These are phyloP conservation scores for Leptodactylus fuscus DNA, from an alignment of 2,113 vertebrate genomes.

Conservation along the genomic window DNA sequence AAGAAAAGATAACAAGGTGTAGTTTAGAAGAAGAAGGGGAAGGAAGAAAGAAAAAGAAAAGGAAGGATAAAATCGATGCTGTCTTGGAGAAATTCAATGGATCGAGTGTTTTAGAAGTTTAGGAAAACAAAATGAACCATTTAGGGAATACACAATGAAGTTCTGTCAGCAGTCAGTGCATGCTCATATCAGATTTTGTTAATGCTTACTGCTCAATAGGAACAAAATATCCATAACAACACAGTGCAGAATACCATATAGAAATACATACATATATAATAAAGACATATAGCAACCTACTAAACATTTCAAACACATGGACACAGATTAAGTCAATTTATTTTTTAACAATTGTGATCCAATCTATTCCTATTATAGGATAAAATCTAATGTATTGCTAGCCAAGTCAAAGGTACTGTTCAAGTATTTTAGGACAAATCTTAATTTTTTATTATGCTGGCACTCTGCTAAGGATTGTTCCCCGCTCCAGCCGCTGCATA, in stretches of 20 bases:
- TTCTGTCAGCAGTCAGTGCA: conserved; percentile 60
- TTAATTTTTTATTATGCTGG: too few relatives aligned
- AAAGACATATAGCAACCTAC: too few relatives aligned
- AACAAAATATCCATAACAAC: neutral
- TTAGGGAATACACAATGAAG: conserved; percentile 78
- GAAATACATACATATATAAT: too few relatives aligned
- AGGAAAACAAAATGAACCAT: conserved; percentile 82
- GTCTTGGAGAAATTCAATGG: conserved; percentile 82
- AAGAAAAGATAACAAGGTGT: conserved; percentile 90
- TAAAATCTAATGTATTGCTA: too few relatives aligned
- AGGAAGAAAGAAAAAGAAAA: conserved; percentile 43
- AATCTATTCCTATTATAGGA: too few relatives aligned
- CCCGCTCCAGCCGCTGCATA: too few relatives aligned
- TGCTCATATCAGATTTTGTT: neutral
- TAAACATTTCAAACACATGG: too few relatives aligned
- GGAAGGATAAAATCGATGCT: conserved; percentile 75
- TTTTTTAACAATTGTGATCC: too few relatives aligned
- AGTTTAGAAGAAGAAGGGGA: conserved; percentile 74
- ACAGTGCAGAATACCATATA: neutral
- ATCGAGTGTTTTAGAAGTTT: conserved; percentile 80
- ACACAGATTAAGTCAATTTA: too few relatives aligned
- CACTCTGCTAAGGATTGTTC: too few relatives aligned
- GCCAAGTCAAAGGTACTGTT: too few relatives aligned
- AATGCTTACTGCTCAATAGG: neutral
- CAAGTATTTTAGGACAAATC: too few relatives aligned